Evolutionary conservation across 2,888 invertebrate genomes (phyloP).

Genomic region (Nineta flava): DNA sequence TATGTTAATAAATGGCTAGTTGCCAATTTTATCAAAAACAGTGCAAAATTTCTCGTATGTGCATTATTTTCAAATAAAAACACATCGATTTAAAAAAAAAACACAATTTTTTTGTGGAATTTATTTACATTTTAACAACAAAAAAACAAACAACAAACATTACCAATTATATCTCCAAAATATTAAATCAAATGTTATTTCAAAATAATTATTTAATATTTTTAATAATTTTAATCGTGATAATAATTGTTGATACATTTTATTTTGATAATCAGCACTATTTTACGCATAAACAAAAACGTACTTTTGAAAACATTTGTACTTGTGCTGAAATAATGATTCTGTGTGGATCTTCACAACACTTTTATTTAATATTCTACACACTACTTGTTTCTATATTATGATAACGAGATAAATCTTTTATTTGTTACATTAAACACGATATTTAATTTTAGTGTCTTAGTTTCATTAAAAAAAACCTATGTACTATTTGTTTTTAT

Average conservation of each 20-base stretch:
- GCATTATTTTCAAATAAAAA: background rate
- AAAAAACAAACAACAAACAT: too few relatives aligned
- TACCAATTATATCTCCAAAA: conserved; percentile 1
- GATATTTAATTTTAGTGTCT: background rate
- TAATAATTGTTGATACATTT: background rate
- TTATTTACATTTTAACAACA: background rate
- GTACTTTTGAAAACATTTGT: background rate
- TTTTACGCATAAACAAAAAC: background rate
- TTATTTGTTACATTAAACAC: background rate
- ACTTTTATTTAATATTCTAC: too few relatives aligned
- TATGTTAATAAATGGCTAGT: background rate
- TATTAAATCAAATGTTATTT: background rate
- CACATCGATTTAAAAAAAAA: background rate
- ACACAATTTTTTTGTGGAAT: background rate
- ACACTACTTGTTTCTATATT: too few relatives aligned
- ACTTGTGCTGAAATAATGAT: too few relatives aligned
- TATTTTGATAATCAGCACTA: background rate
- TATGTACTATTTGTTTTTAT: background rate
- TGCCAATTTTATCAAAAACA: background rate
- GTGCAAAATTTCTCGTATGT: background rate
- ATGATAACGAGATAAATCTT: too few relatives aligned
- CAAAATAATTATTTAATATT: background rate
- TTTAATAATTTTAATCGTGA: background rate
- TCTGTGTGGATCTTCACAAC: too few relatives aligned
- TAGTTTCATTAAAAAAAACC: too few relatives aligned